Evolutionary conservation across 2,888 invertebrate species (phyloP), one percentile per base, ranked within the genome.

Genomic region (Tyria jacobaeae): DNA sequence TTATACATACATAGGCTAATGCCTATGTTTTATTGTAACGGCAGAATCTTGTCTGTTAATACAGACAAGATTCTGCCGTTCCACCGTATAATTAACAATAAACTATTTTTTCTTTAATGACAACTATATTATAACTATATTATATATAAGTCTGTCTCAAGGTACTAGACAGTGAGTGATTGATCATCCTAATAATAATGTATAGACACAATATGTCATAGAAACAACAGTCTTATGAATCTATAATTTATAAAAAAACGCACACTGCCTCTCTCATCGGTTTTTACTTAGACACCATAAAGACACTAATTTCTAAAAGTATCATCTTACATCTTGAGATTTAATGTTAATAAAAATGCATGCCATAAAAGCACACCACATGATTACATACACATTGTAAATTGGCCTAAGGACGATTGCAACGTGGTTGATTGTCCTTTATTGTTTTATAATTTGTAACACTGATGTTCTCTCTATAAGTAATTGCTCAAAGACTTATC

Each of bases 81-180:
- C 1, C 21, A 41, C 10, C 0, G 12, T 21, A 21, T 5, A 17
- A 44, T 10, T 44, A 12, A 21, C 21, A 17, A 1, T 21, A 12
- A 44, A 44, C 12, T 12, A 5, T 44, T 44, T 44, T 44, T 44
- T 12, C 12, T 3, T 44, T 12, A 41, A n/a, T 44, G 10, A 21
- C 1, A 21, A 44, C 21, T 12, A 44, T 44, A 21, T 17, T 17
- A 9, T 27, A 39, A 27, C 7, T 24, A 5, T 39, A 54, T 44
- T 12, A 41, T 15, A n/a, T 37, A 10, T 24, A 27, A 24, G n/a
- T 21, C 21, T 21, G 54, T 15, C 21, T 47, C 31, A 41, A 49
- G 17, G 12, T n/a, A 15, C 21, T 12, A 41, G 54, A 54, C 60
- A 60, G n/a, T 60, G 41, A 54, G 39, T 60, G 60, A 60, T 60